These are phyloP conservation scores for Thalassoma bifasciatum DNA, from an alignment of 2,113 vertebrate species.

Conservation along the genomic window DNA sequence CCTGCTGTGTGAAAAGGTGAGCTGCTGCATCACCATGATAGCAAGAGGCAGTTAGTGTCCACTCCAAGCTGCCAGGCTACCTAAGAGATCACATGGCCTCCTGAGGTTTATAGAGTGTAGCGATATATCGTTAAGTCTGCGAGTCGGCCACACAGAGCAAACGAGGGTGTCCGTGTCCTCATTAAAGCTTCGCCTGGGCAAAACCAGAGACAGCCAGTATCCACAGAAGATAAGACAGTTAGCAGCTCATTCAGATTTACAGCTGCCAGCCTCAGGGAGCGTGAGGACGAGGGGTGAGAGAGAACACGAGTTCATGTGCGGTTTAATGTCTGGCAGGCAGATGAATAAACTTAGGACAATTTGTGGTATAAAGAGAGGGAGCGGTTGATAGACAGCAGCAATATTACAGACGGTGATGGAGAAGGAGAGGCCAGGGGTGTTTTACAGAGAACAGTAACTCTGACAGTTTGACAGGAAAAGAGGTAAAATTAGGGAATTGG, in stretches of 20 bases:
- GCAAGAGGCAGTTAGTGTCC: conserved; percentile 37
- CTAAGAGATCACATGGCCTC: conserved; percentile 42
- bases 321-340: conserved; percentile 66
- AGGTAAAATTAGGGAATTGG: conserved; percentile 5
- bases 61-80: conserved; percentile 13
- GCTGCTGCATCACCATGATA: conserved; percentile 24
- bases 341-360: conserved; percentile 50
- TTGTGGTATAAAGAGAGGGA: conserved; percentile 40
- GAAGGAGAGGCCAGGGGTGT: conserved; percentile 36
- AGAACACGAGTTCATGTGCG: conserved; percentile 58
- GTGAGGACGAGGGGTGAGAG: conserved; percentile 30
- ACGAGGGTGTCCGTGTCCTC: conserved; percentile 66
- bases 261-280: conserved; percentile 49
- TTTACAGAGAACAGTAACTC: conserved; percentile 18
- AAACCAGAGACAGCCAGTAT: conserved; percentile 65
- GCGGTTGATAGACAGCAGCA: conserved; percentile 21
- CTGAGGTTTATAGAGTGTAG: conserved; percentile 53
- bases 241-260: conserved; percentile 67
- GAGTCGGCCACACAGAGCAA: conserved; percentile 63
- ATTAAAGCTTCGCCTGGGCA: conserved; percentile 70
- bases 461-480: conserved; percentile 19
- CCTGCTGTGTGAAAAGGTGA: conserved; percentile 2
- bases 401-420: conserved; percentile 26
- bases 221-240: conserved; percentile 73
- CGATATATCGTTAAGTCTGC: conserved; percentile 62